Evolutionary conservation across 1,140 invertebrate genomes (phyloP), one percentile per base, ranked within the genome.

Genomic region (Piezodorus guildinii): DNA sequence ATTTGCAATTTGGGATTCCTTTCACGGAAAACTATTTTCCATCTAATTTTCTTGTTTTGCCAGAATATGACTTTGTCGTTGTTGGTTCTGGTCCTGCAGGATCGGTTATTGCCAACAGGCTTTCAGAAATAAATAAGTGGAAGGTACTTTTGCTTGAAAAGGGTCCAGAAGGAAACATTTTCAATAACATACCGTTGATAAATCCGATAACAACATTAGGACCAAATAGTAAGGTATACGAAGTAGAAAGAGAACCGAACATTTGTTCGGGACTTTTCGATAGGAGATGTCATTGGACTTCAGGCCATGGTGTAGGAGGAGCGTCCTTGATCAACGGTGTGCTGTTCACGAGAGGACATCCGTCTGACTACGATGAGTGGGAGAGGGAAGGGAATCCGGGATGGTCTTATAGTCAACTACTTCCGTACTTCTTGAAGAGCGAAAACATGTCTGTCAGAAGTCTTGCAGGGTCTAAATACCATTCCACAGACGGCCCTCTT

Each of bases 331-430:
- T 94, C 16, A 93, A 94, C 72, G 89, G 83, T 58, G 90, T 93
- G 16, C 92, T 91, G 16, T 92, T 94, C 72, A 85, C 89, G 1
- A 78, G 91, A 43, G 91, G 91, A 0, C 83, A 89, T 74, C 79
- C 79, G 5, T 73, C 73, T 10, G 87, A 91, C 69, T 91, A 85
- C 73, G 84, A 91, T 71, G 71, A 80, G 19, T 91, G 89, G 81
- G 84, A 82, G 1, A 75, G 75, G 6, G 78, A 81, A 5, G 87
- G 87, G 0, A 82, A 83, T 67, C 72, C 74, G 14, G 86, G 86
- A 45, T 84, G 83, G 78, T 51, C 66, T 16, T 93, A 88, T 70
- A 75, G 80, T 6, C 82, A 88, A 1, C 78, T 88, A 0, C 71
- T 87, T 8, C 83, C 82, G 0, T 88, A 86, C 70, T 89, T 81